Evolutionary conservation across 2,888 invertebrate species (phyloP), one percentile per base, ranked within the genome.

Genomic region (Epistrophe grossulariae): DNA sequence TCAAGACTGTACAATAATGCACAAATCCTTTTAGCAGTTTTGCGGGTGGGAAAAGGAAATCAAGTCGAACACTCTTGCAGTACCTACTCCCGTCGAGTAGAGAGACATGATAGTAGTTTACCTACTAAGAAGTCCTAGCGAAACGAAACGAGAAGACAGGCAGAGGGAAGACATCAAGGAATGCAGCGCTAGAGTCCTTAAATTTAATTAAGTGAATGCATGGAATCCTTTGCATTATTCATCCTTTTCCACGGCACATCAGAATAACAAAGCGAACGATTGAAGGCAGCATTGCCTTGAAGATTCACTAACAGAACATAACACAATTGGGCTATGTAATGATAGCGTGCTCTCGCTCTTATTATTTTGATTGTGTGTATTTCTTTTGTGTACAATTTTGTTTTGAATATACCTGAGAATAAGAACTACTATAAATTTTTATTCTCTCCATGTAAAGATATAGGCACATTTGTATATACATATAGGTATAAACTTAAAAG

Each of bases 181-280:
- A 45, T 73, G 45, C 35, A 72, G 52, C 9, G 38, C 19, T 78
- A 24, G 79, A 70, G 83, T 79, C 79, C 79, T 68, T 70, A 83
- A 79, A 83, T 79, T 83, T 83, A 83, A 79, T 83, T 83, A 83
- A 83, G 83, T 83, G 83, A 68, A 79, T 79, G 79, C 79, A 83
- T 79, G 79, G 45, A 83, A 52, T 83, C 79, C 73, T 79, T 83
- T 83, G 79, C 50, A 78, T 83, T 78, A 83, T 83, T 62, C 73
- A 70, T 83, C 60, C 60, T 68, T 45, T 79, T 50, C 11, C 35
- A 28, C 64, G 68, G 50, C 48, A 72, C 60, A 73, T 72, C 72
- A 55, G 66, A 48, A 73, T 59, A 76, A 71, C 76, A 76, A 64
- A 71, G 83, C 73, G 7, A 79, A 31, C 79, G 48, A 71, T 76